A percentile compares a stretch with the other conserved stretches of the same genome.
Evolutionary conservation across 2,113 vertebrate species (phyloP).

Genomic region (Tonatia bakeri): DNA sequence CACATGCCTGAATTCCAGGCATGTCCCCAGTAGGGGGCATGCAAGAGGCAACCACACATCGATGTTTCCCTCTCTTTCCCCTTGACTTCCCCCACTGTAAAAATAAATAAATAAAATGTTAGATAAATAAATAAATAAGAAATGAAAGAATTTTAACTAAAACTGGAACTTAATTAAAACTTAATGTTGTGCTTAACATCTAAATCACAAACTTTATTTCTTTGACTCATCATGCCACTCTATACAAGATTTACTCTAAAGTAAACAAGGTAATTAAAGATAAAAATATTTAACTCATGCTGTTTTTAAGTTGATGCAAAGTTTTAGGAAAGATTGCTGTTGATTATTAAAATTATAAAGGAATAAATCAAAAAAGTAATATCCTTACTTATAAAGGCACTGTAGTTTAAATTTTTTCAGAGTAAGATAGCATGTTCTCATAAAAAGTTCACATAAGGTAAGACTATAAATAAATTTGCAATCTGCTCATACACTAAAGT

Average conservation of each 20-base stretch:
- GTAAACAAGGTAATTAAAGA: neutral
- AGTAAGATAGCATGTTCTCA: neutral
- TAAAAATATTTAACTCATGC: too few relatives aligned
- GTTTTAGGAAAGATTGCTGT: neutral
- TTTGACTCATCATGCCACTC: neutral
- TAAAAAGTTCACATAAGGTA: neutral
- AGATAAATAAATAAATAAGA: neutral
- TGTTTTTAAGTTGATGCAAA: neutral
- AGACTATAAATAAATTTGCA: neutral
- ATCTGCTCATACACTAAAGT: neutral
- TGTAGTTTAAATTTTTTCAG: neutral
- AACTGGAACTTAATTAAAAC: neutral
- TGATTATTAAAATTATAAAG: neutral
- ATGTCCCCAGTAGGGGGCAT: too few relatives aligned
- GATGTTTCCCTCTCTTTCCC: too few relatives aligned
- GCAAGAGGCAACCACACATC: too few relatives aligned
- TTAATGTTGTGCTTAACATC: neutral
- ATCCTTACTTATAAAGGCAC: neutral
- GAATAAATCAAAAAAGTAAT: neutral
- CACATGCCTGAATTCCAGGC: too few relatives aligned
- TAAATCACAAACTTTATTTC: neutral
- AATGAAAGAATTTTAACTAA: neutral
- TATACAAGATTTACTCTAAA: neutral
- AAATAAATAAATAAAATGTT: too few relatives aligned
- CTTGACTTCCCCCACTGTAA: too few relatives aligned